A percentile compares a stretch with the other conserved stretches of the same genome.
phyloP scores from a whole-genome alignment of 2,113 vertebrate species.

The Pongo pygmaeus region DNA sequence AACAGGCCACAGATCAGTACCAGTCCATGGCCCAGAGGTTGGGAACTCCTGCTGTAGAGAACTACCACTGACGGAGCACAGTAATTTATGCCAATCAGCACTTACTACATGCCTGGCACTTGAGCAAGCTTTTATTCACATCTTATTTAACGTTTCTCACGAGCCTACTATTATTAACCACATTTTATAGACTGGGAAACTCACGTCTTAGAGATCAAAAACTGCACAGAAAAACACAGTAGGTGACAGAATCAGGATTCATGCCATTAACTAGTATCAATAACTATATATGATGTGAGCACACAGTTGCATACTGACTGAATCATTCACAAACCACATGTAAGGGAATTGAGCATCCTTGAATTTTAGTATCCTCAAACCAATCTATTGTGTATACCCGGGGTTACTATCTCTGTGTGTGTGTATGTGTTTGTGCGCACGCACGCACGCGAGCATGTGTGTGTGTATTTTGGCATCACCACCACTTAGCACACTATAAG shows the following conservation, averaged over 20 bases:
- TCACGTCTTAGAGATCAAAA: background rate
- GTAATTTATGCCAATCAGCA: background rate
- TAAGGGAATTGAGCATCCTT: background rate
- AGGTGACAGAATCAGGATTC: background rate
- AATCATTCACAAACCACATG: background rate
- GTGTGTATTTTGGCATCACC: background rate
- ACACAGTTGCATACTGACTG: background rate
- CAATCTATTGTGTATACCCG: background rate
- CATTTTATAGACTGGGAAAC: background rate
- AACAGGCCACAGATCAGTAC: too few species aligned
- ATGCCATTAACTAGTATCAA: background rate
- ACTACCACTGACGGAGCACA: background rate
- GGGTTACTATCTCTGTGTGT: background rate
- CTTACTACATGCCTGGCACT: background rate
- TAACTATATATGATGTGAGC: background rate
- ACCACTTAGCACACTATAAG: background rate
- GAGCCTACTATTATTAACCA: background rate
- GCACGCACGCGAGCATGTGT: too few species aligned
- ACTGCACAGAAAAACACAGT: background rate
- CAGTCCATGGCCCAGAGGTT: too few species aligned
- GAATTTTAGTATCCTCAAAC: background rate
- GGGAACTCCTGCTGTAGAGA: background rate
- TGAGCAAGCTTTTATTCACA: background rate
- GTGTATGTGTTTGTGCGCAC: background rate
- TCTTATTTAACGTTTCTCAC: background rate